Conservation (phyloP, 2,113 vertebrate species). For the Choloepus hoffmanni region DNA sequence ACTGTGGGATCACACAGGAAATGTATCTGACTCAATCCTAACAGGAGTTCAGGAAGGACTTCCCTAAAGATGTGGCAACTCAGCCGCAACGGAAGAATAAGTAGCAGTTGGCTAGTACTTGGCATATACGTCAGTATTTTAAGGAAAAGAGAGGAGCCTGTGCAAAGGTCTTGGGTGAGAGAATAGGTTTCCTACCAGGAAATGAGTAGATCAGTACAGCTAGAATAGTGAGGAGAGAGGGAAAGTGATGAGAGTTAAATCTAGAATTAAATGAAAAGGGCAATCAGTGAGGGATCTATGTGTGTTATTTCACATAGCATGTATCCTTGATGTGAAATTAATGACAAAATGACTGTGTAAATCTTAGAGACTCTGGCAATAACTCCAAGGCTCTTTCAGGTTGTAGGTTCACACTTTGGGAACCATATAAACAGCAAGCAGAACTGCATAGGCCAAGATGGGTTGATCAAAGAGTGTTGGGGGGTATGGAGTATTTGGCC, state of each 20-base stretch:
- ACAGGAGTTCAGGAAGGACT: neutral
- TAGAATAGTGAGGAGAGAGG: neutral
- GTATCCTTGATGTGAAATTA: neutral
- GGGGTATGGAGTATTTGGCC: neutral
- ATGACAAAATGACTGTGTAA: neutral
- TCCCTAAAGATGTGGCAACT: constrained; percentile 4
- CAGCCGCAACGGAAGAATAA: neutral
- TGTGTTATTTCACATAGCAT: neutral
- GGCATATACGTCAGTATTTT: neutral
- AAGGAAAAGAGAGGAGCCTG: neutral
- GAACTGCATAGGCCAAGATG: neutral
- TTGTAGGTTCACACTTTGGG: neutral
- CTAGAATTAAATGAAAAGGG: neutral
- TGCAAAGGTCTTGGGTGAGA: constrained; percentile 3
- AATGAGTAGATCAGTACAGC: neutral
- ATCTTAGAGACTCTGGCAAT: neutral
- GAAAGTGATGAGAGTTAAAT: neutral
- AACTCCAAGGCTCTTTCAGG: neutral
- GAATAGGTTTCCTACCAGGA: constrained; percentile 17
- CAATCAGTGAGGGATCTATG: neutral
- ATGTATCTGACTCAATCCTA: neutral
- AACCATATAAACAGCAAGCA: neutral
- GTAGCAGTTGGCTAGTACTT: neutral
- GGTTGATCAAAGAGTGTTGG: neutral
- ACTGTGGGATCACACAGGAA: neutral